Evolutionary conservation across 2,888 invertebrate genomes (phyloP), one percentile per base, ranked within the genome.

Genomic region (Drosophila falleni): DNA sequence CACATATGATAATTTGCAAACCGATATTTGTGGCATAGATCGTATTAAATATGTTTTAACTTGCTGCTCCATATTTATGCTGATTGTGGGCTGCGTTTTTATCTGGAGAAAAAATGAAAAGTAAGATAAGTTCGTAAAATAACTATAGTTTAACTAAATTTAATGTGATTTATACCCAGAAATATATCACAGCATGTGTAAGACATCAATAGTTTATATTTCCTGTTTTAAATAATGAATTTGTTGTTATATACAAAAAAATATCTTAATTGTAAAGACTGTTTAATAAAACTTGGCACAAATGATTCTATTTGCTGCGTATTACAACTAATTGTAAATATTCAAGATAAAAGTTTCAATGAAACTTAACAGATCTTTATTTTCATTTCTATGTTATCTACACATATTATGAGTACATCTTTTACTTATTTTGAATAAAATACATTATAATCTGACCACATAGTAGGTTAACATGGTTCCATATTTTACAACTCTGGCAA

Each of bases 11-110:
- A 78, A 79, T 55, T 56, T 91, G 29, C 74, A 74, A 26, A 91
- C 91, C 41, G 90, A 91, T 72, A 83, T 91, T 70, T 91, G 91
- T 60, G 84, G 79, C 54, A 81, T 89, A 46, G 79, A 74, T 59
- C 77, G 63, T 26, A 58, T 80, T 4, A 91, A 89, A 74, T 90
- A 83, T 63, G 23, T 86, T 19, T 68, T 70, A 46, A 77, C 88
- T 0, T 82, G 80, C 19, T 19, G 74, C n/a, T 66, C 51, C 54
- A 76, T 81, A 35, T 51, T 78, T n/a, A 15, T 81, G 35, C 53
- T 91, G 19, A 51, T 89, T 55, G 51, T 60, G 26, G 78, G 75
- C 50, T 75, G 76, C 16, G 10, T 87, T 31, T 87, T 79, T 55
- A 67, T 90, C 26, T 72, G 78, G 74, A 65, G 69, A 31, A 87